Evolutionary conservation across 2,797 vertebrate genomes (phyloP).

Genomic region (Pempheris klunzingeri): DNA sequence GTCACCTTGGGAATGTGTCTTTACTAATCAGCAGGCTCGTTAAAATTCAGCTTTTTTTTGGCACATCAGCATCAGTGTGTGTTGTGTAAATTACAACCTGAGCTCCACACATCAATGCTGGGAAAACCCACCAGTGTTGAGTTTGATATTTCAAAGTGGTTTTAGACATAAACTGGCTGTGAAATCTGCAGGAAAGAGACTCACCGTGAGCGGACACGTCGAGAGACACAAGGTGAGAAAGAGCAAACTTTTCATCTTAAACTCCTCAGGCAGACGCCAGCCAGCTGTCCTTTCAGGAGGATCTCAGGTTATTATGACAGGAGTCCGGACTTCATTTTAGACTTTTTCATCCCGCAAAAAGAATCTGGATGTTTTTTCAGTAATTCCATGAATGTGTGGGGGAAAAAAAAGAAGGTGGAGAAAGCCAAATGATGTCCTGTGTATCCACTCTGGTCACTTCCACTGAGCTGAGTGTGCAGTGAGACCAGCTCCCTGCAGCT

Average conservation of each 20-base stretch:
- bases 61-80: background rate
- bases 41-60: no score
- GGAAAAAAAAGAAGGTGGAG: no score
- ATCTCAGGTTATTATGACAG: background rate
- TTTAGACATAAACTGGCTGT: background rate
- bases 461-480: conserved; percentile 26
- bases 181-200: background rate
- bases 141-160: no score
- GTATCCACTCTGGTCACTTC: conserved; percentile 8
- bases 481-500: background rate
- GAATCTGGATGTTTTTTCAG: background rate
- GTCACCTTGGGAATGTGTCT: no score
- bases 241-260: conserved; percentile 68
- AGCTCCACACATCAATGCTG: background rate
- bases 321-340: conserved; percentile 30
- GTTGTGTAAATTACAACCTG: background rate
- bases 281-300: background rate
- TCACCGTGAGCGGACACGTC: conserved; percentile 56
- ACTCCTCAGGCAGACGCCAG: conserved; percentile 10
- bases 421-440: background rate
- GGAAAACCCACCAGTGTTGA: background rate
- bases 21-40: no score
- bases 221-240: conserved; percentile 54
- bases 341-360: background rate
- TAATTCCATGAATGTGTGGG: conserved; percentile 1